A percentile compares a stretch with the other conserved stretches of the same genome.
Conservation (phyloP, 2,113 vertebrate genomes). For the Hippocampus comes region DNA sequence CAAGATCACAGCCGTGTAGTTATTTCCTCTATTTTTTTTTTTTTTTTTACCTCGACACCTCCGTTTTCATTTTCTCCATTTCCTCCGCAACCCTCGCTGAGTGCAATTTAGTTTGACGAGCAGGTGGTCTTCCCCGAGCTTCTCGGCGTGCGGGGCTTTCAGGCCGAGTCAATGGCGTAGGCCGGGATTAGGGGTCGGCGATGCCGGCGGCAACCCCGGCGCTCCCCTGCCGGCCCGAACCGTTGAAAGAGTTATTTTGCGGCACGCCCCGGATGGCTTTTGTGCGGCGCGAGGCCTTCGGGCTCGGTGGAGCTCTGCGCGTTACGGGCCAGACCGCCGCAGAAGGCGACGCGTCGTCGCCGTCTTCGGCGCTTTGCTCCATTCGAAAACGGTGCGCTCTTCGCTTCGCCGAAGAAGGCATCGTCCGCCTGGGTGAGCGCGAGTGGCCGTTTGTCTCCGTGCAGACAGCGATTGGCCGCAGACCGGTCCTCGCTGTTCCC, state of each 20-base stretch:
- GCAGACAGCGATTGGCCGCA: too few species aligned
- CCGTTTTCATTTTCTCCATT: slow-evolving; percentile 49
- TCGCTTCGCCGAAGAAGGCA: too few species aligned
- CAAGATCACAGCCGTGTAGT: slow-evolving; percentile 65
- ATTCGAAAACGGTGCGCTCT: too few species aligned
- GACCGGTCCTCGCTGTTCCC: background rate
- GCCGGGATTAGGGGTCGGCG: slow-evolving; percentile 57
- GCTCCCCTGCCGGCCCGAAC: slow-evolving; percentile 43
- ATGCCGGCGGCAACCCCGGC: slow-evolving; percentile 40
- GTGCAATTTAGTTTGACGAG: slow-evolving; percentile 71
- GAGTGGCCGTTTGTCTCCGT: too few species aligned
- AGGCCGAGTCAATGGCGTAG: slow-evolving; percentile 66
- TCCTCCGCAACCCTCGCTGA: slow-evolving; percentile 38
- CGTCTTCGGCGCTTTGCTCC: slow-evolving; percentile 30
- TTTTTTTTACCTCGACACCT: slow-evolving; percentile 40
- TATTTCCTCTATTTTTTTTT: background rate
- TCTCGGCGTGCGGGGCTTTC: slow-evolving; percentile 57
- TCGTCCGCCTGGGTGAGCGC: too few species aligned
- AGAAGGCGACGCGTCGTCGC: slow-evolving; percentile 28
- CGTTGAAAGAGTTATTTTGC: slow-evolving; percentile 68
- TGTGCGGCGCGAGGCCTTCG: slow-evolving; percentile 48
- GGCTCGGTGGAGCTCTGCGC: slow-evolving; percentile 33
- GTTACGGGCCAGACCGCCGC: slow-evolving; percentile 25
- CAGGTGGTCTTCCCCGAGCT: slow-evolving; percentile 68
- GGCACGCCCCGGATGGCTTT: slow-evolving; percentile 65